Evolutionary conservation across 2,888 invertebrate species (phyloP).

Genomic region (Sarcophaga caerulescens): DNA sequence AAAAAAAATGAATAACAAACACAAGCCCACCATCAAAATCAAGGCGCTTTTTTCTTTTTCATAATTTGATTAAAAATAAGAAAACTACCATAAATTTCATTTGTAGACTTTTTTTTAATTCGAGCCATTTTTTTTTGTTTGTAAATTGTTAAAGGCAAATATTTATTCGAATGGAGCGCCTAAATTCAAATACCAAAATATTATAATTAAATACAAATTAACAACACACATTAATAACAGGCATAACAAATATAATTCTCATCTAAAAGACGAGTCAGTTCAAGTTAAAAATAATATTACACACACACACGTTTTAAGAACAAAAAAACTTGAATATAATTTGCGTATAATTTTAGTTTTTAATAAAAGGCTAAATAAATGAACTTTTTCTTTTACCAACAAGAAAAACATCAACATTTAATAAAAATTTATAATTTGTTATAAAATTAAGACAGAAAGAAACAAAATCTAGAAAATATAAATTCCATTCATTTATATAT

Average conservation of each 20-base stretch:
- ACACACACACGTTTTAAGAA: background rate
- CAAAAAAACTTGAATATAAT: background rate
- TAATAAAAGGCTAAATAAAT: background rate
- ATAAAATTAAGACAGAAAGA: too few relatives aligned
- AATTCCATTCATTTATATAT: slow-evolving; percentile 44
- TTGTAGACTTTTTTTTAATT: slow-evolving; percentile 39
- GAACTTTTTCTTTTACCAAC: background rate
- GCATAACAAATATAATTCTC: background rate
- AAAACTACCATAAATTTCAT: slow-evolving; percentile 22
- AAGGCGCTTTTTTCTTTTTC: slow-evolving; percentile 45
- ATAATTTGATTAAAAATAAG: background rate
- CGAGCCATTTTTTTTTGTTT: slow-evolving; percentile 17
- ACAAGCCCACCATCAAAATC: slow-evolving; percentile 54
- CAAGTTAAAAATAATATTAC: too few relatives aligned
- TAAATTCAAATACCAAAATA: slow-evolving; percentile 43
- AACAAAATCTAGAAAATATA: background rate
- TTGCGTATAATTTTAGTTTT: background rate
- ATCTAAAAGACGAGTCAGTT: too few relatives aligned
- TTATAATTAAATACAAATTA: slow-evolving; percentile 4
- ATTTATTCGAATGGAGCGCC: slow-evolving; percentile 33
- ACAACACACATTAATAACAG: slow-evolving; percentile 9
- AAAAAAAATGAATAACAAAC: slow-evolving; percentile 61
- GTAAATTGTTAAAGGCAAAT: background rate
- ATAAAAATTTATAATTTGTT: too few relatives aligned
- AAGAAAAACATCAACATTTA: too few relatives aligned